Percentiles rank a stretch among this genome's conserved stretches.
Evolutionary conservation across 2,113 vertebrate genomes (phyloP).

Genomic region (Melanotaenia duboulayi): DNA sequence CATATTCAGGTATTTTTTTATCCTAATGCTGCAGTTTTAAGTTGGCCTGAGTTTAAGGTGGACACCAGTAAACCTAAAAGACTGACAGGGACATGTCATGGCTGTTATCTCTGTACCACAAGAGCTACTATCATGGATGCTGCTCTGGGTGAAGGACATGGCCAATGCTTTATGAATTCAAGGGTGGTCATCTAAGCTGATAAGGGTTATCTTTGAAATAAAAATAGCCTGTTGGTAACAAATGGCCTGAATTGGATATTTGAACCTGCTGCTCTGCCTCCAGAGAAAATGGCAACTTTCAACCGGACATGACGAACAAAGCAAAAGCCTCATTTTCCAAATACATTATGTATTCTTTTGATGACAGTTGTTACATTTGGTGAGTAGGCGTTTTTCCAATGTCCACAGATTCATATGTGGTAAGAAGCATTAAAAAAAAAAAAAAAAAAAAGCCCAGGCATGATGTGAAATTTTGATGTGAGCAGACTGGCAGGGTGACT

Average conservation of each 20-base stretch:
- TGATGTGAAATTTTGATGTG: constrained; percentile 10
- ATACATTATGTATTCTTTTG: constrained; percentile 27
- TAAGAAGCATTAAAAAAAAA: constrained; percentile 18
- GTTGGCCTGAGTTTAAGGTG: background rate
- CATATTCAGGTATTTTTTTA: constrained; percentile 21
- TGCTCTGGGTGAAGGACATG: constrained; percentile 44
- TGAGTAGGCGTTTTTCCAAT: constrained; percentile 42
- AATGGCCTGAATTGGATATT: constrained; percentile 59
- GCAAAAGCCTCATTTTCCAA: constrained; percentile 16
- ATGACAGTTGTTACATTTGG: constrained; percentile 34
- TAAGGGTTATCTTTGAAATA: constrained; percentile 67
- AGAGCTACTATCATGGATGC: constrained; percentile 44
- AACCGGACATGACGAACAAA: constrained; percentile 28
- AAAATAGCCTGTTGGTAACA: constrained; percentile 72
- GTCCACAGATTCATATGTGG: constrained; percentile 45
- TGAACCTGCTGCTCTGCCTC: constrained; percentile 50
- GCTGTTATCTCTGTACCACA: constrained; percentile 38
- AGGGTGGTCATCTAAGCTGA: constrained; percentile 64
- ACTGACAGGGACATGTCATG: background rate
- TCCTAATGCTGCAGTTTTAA: constrained; percentile 30
- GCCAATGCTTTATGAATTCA: constrained; percentile 71
- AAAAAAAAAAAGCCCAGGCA: background rate
- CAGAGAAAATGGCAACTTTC: constrained; percentile 55
- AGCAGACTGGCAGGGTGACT: constrained; percentile 34
- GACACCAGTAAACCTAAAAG: constrained; percentile 15